Conservation (phyloP, 2,797 vertebrate genomes). For the Bothrops alternatus region DNA sequence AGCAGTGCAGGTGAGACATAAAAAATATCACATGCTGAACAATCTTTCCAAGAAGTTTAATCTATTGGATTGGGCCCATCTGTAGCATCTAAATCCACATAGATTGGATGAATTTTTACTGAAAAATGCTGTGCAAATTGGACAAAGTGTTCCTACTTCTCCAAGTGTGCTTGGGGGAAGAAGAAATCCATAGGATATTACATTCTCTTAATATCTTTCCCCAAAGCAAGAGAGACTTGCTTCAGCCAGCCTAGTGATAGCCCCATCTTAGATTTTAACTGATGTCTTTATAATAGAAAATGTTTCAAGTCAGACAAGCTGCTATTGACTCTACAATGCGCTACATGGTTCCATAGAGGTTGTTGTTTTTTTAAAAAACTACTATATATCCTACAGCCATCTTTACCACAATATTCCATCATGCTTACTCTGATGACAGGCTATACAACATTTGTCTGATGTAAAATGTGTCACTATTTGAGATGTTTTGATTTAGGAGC, state of each 20-base stretch:
- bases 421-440: background rate
- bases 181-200: background rate
- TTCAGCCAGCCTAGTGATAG: background rate
- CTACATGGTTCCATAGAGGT: background rate
- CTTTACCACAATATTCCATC: background rate
- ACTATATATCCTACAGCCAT: background rate
- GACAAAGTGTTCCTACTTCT: background rate
- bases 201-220: no score
- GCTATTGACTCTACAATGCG: background rate
- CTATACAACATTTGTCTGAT: background rate
- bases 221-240: background rate
- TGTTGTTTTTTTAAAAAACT: background rate
- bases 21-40: background rate
- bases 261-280: background rate
- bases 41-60: background rate
- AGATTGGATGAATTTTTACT: background rate
- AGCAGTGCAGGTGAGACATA: background rate
- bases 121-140: background rate
- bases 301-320: background rate
- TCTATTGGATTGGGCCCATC: background rate
- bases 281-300: background rate
- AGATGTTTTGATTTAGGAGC: slow-evolving; percentile 17
- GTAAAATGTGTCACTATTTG: background rate
- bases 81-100: background rate
- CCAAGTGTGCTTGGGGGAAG: background rate